Conservation (phyloP, 1,140 invertebrate genomes). For the Pentalonia nigronervosa region DNA sequence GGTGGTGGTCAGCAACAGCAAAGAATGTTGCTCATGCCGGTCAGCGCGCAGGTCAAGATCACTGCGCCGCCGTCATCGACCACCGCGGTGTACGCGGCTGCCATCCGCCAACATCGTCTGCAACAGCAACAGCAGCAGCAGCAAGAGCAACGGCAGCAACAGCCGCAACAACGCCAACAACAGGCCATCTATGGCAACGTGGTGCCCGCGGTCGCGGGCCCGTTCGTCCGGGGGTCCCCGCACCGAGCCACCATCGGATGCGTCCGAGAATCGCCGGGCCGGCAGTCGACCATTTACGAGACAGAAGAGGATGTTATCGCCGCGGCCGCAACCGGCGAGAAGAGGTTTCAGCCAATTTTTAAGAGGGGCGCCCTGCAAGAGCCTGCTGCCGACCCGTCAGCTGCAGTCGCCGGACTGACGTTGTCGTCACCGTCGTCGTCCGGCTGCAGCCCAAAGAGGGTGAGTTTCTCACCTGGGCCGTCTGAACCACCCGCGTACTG, state of each 20-base stretch:
- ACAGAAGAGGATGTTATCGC: conserved; percentile 49
- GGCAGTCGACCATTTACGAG: conserved; percentile 60
- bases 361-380: conserved; percentile 14
- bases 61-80: conserved; percentile 8
- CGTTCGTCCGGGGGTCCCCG: conserved; percentile 53
- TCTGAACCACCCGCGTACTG: conserved; percentile 56
- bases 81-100: conserved; percentile 12
- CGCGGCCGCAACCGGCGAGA: neutral
- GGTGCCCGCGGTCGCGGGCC: conserved; percentile 33
- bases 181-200: conserved; percentile 17
- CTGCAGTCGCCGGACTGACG: neutral
- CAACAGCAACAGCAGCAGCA: neutral
- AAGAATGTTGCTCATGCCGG: conserved; percentile 36
- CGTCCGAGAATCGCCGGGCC: conserved; percentile 43
- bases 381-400: neutral
- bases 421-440: neutral
- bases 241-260: conserved; percentile 59
- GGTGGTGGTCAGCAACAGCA: neutral
- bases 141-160: neutral
- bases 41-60: conserved; percentile 51
- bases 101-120: neutral
- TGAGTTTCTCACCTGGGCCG: conserved; percentile 26
- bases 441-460: conserved; percentile 22
- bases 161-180: neutral
- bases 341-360: conserved; percentile 50